Base-by-base conservation (phyloP, 2,113 vertebrate genomes). In the Scartelaos histophorus region DNA sequence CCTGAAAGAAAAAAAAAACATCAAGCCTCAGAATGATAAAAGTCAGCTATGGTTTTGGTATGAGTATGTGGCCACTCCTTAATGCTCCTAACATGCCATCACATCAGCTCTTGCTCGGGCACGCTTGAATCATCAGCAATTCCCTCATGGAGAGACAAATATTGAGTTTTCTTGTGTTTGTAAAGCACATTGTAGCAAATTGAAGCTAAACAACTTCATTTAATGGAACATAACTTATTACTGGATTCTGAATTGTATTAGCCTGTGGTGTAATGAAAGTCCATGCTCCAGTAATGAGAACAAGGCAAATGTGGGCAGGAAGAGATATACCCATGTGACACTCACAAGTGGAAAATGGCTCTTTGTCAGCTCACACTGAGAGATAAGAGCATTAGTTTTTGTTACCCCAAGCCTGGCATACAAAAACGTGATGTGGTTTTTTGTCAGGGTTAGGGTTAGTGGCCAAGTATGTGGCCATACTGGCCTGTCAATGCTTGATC, bases 211-310 rank as follows among this genome's bases (percentile, higher is more conserved):
- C 13, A 3, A 34, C 16, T 24, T 66, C 0, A 66, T 66, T 45
- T 45, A 66, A 66, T 66, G 35, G 62, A 22, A 66, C 38, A 66
- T 45, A 45, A 62, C 35, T 65, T 35, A 13, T 66, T 71, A 61
- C 60, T 71, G 21, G 21, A 21, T 15, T 49, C 46, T 61, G 71
- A 49, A 38, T 54, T 25, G 54, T 43, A 76, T 49, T 38, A 12
- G 69, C 5, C 38, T 49, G 21, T 56, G 53, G 12, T 1, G 66
- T 54, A 73, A 70, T 67, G 25, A 35, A 73, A 67, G 10, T 43
- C n/a, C 51, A 54, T 24, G 68, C 53, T 69, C 66, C 47, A 29
- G 60, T 69, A 66, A 60, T 13, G 16, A 43, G 43, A 38, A 74
- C 69, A 65, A 67, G n/a, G 62, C 46, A 17, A 25, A 43, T 15